These are phyloP conservation scores for Scalopus aquaticus DNA, from an alignment of 2,113 vertebrate genomes.

Conservation along the genomic window DNA sequence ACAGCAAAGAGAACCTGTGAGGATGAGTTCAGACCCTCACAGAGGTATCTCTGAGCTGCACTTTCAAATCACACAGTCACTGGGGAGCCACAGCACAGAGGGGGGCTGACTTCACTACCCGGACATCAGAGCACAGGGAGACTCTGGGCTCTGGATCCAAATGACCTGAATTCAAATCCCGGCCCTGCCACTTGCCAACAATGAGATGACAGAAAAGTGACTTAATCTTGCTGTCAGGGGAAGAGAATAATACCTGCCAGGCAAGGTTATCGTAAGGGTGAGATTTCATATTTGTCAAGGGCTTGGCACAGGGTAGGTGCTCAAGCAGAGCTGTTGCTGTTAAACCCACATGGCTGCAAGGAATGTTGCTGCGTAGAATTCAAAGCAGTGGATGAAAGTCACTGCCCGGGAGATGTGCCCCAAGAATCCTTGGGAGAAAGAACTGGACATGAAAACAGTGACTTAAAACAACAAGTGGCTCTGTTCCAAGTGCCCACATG, in stretches of 20 bases:
- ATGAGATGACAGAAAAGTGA: not conserved
- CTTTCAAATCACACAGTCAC: not conserved
- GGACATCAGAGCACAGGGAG: not conserved
- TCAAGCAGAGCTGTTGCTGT: not conserved
- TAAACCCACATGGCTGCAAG: not conserved
- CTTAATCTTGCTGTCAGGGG: not conserved
- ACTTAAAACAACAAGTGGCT: not conserved
- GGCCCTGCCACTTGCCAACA: not conserved
- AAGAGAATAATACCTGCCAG: not conserved
- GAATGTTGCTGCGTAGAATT: not conserved
- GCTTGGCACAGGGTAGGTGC: not conserved
- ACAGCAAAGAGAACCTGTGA: not conserved
- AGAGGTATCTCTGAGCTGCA: not conserved
- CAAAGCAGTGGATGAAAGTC: not conserved
- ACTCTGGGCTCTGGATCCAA: not conserved
- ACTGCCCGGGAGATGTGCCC: not conserved
- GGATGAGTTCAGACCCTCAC: not conserved
- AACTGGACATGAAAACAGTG: not conserved
- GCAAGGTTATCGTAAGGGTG: not conserved
- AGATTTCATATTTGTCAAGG: slow-evolving; percentile 24
- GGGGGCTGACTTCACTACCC: not conserved
- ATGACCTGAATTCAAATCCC: not conserved
- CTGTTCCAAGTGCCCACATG: not conserved
- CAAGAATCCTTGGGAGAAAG: not conserved
- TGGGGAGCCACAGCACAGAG: not conserved